Conservation (phyloP, 64 coral and sea anemone genomes). For the Montipora capricornis region DNA sequence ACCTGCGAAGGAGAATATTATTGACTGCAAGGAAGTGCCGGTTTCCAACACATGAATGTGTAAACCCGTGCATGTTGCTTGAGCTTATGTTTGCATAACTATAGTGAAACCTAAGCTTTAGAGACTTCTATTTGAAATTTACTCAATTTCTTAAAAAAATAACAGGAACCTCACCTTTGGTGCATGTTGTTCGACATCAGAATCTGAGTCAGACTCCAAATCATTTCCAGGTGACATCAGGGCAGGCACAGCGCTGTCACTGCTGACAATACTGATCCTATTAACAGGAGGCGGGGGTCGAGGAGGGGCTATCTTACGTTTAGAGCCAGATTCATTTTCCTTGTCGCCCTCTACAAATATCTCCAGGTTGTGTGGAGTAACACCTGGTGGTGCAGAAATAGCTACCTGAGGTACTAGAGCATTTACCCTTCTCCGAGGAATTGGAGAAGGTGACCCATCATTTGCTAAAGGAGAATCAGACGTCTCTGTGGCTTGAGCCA, state of each 20-base stretch:
- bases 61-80: too few relatives aligned
- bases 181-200: conserved; percentile 13
- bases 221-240: not conserved
- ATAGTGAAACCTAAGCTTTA: too few relatives aligned
- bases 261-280: conserved; percentile 11
- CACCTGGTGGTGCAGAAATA: not conserved
- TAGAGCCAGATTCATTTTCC: not conserved
- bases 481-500: not conserved
- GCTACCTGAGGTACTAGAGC: not conserved
- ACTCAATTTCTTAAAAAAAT: not conserved
- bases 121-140: too few relatives aligned
- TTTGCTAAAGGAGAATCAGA: not conserved
- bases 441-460: not conserved
- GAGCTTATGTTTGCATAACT: too few relatives aligned
- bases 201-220: not conserved
- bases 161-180: not conserved
- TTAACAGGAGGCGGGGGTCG: conserved; percentile 59
- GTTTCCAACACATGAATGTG: too few relatives aligned
- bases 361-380: not conserved
- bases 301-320: conserved; percentile 51
- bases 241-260: not conserved
- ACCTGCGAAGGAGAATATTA: too few relatives aligned
- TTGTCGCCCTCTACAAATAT: not conserved
- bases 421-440: not conserved
- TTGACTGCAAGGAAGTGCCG: too few relatives aligned